These are phyloP conservation scores for Latrodectus hesperus DNA, from an alignment of 2,888 invertebrate species.

Conservation along the genomic window DNA sequence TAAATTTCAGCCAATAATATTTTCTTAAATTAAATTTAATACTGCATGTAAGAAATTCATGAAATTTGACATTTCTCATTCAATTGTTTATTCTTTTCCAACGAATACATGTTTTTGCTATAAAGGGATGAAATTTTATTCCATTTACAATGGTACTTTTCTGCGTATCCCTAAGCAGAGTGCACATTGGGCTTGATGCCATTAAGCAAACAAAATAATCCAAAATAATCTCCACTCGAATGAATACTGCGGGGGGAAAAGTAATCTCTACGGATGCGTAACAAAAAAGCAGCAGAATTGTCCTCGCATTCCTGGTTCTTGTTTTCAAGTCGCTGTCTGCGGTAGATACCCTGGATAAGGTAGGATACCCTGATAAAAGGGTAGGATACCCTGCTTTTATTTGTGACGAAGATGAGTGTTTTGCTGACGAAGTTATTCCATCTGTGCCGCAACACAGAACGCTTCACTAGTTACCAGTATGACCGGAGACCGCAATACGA, in stretches of 20 bases:
- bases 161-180: neutral
- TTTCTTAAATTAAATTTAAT: no score
- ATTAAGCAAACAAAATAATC: constrained; percentile 44
- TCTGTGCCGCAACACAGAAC: constrained; percentile 38
- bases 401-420: constrained; percentile 39
- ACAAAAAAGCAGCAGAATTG: neutral
- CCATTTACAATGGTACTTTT: no score
- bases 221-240: neutral
- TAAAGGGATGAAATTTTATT: no score
- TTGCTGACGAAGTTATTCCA: constrained; percentile 58
- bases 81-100: no score
- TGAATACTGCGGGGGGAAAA: neutral
- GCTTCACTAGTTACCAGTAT: neutral
- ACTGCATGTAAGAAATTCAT: no score
- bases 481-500: neutral
- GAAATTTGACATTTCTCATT: no score
- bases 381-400: neutral
- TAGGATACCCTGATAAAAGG: neutral
- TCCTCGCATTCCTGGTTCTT: neutral
- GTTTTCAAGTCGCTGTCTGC: neutral
- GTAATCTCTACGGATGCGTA: neutral
- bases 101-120: no score
- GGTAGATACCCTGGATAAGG: no score
- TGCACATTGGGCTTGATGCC: constrained; percentile 4
- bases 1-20: no score